A percentile compares a stretch with the other conserved stretches of the same genome.
Evolutionary conservation across 1,140 invertebrate species (phyloP).

Genomic region (Drosophila parabipectinata): DNA sequence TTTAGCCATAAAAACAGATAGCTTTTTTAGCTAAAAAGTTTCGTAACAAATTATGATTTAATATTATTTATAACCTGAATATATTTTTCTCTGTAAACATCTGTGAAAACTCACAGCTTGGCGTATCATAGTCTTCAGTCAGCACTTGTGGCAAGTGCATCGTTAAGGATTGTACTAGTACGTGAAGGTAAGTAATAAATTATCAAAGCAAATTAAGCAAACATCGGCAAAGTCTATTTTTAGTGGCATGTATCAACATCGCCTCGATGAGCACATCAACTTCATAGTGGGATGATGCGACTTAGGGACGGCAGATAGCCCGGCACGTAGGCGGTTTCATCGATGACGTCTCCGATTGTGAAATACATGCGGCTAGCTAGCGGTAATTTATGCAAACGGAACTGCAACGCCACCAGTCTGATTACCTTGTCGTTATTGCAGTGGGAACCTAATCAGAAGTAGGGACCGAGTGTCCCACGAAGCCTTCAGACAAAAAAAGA

Average conservation of each 20-base stretch:
- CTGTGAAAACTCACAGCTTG: not conserved
- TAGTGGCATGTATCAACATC: slow-evolving; percentile 43
- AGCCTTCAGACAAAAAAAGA: not conserved
- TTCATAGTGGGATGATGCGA: slow-evolving; percentile 12
- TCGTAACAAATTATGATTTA: not conserved
- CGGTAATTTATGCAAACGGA: slow-evolving; percentile 60
- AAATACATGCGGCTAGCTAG: slow-evolving; percentile 36
- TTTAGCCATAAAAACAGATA: too few species aligned
- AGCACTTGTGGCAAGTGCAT: slow-evolving; percentile 33
- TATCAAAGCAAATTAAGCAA: slow-evolving; percentile 48
- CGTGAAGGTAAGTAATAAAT: slow-evolving; percentile 66
- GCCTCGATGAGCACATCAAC: slow-evolving; percentile 61
- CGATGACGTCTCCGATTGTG: slow-evolving; percentile 52
- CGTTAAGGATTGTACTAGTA: slow-evolving; percentile 41
- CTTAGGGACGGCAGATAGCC: slow-evolving; percentile 1
- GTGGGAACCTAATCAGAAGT: not conserved
- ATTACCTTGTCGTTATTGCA: not conserved
- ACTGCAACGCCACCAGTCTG: slow-evolving; percentile 17
- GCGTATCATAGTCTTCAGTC: slow-evolving; percentile 16
- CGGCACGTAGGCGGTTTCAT: slow-evolving; percentile 31
- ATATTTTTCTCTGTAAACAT: slow-evolving; percentile 1
- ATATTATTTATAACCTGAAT: not conserved
- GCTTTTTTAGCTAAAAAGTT: not conserved
- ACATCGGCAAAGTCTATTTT: slow-evolving; percentile 49
- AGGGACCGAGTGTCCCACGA: not conserved